Evolutionary conservation across 1,140 invertebrate species (phyloP).

Genomic region (Drosophila sulfurigaster): DNA sequence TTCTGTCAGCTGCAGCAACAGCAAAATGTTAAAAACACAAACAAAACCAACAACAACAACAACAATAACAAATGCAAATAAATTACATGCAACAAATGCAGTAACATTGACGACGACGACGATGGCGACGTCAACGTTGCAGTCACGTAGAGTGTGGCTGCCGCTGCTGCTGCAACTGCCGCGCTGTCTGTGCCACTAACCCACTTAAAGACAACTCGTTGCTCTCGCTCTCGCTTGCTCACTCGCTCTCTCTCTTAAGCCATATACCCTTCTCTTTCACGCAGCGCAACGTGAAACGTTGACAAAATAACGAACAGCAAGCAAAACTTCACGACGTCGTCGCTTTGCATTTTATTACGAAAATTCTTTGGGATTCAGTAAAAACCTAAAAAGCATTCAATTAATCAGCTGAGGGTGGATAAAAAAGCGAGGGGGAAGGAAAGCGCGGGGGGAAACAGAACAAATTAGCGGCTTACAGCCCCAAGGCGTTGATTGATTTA

Average conservation of each 20-base stretch:
- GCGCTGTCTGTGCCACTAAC: constrained; percentile 72
- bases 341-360: constrained; percentile 62
- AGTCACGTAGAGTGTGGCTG: constrained; percentile 67
- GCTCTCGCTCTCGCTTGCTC: neutral
- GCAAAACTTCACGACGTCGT: constrained; percentile 19
- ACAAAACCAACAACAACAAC: constrained; percentile 41
- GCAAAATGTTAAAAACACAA: constrained; percentile 33
- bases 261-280: constrained; percentile 32
- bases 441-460: constrained; percentile 1
- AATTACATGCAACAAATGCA: constrained; percentile 76
- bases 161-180: constrained; percentile 23
- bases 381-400: constrained; percentile 48
- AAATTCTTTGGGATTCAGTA: constrained; percentile 51
- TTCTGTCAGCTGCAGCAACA: constrained; percentile 27
- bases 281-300: constrained; percentile 68
- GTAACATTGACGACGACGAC: constrained; percentile 30
- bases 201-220: constrained; percentile 71
- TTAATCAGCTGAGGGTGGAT: constrained; percentile 33
- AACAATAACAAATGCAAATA: constrained; percentile 65
- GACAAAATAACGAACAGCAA: constrained; percentile 50
- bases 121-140: constrained; percentile 27
- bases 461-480: constrained; percentile 70
- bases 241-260: constrained; percentile 18
- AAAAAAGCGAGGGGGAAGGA: neutral
- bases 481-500: constrained; percentile 75